Evolutionary conservation across 2,888 invertebrate genomes (phyloP).

Genomic region (Incurvaria masculella): DNA sequence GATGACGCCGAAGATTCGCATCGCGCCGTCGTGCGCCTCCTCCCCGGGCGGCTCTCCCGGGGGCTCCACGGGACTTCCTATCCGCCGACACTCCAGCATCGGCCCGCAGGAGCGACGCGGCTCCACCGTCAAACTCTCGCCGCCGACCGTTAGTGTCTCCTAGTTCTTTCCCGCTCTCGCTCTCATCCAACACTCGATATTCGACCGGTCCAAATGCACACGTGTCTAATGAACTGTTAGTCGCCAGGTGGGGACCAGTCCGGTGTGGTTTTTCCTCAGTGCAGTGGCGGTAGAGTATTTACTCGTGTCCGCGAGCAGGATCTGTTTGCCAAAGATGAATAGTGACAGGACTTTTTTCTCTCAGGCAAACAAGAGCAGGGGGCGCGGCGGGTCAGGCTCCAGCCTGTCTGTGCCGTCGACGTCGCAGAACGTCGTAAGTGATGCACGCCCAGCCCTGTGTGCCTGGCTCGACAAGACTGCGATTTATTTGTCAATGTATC

Average conservation of each 20-base stretch:
- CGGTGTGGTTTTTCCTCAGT: too few relatives aligned
- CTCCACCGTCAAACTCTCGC: constrained; percentile 81
- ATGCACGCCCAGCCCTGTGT: constrained; percentile 32
- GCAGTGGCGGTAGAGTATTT: too few relatives aligned
- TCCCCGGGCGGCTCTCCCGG: constrained; percentile 71
- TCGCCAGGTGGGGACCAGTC: too few relatives aligned
- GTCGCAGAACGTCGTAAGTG: constrained; percentile 67
- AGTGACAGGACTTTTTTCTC: constrained; percentile 41
- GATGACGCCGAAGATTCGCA: constrained; percentile 86
- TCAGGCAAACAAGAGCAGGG: constrained; percentile 63
- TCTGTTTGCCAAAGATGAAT: too few relatives aligned
- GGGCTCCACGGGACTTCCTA: constrained; percentile 75
- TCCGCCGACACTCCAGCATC: constrained; percentile 87
- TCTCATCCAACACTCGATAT: too few relatives aligned
- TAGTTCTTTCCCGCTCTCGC: background rate
- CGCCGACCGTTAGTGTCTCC: constrained; percentile 74
- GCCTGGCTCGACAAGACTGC: constrained; percentile 33
- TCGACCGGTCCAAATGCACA: too few relatives aligned
- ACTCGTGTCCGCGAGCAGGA: too few relatives aligned
- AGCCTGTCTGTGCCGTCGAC: constrained; percentile 81
- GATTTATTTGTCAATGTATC: constrained; percentile 37
- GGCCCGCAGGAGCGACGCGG: constrained; percentile 86
- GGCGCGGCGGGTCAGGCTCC: constrained; percentile 72
- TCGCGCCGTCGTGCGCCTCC: constrained; percentile 86
- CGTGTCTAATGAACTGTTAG: too few relatives aligned